phyloP scores from a whole-genome alignment of 2,797 vertebrate species.

The Hybognathus amarus region DNA sequence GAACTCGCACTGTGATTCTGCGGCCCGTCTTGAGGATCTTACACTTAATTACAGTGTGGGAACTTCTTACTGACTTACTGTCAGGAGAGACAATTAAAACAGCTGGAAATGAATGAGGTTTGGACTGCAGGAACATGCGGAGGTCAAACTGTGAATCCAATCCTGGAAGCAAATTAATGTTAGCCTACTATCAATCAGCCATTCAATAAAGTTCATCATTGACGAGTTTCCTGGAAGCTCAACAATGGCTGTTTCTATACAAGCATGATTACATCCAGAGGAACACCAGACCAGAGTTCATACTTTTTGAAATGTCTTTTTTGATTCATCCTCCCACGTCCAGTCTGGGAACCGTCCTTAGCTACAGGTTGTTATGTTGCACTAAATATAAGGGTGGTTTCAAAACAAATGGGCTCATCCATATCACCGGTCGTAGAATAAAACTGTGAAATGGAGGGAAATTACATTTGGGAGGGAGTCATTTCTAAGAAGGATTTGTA shows the following conservation, averaged over 20 bases:
- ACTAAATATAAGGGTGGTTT: slow-evolving; percentile 32
- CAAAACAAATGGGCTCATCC: slow-evolving; percentile 24
- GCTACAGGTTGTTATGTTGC: slow-evolving; percentile 44
- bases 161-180: slow-evolving; percentile 46
- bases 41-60: slow-evolving; percentile 62
- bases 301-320: slow-evolving; percentile 19
- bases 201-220: slow-evolving; percentile 50
- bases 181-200: slow-evolving; percentile 33
- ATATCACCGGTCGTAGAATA: background rate
- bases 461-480: background rate
- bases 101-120: slow-evolving; percentile 54
- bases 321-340: slow-evolving; percentile 27
- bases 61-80: slow-evolving; percentile 59
- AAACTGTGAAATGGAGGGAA: background rate
- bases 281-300: background rate
- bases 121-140: slow-evolving; percentile 35
- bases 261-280: slow-evolving; percentile 18
- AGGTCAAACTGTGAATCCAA: slow-evolving; percentile 49
- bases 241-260: slow-evolving; percentile 21
- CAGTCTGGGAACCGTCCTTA: slow-evolving; percentile 34
- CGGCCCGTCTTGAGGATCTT: slow-evolving; percentile 58
- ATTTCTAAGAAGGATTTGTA: background rate
- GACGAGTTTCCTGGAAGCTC: slow-evolving; percentile 38
- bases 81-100: slow-evolving; percentile 58
- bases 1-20: slow-evolving; percentile 58